phyloP scores from a whole-genome alignment of 2,113 vertebrate species.

The Rhineura floridana region DNA sequence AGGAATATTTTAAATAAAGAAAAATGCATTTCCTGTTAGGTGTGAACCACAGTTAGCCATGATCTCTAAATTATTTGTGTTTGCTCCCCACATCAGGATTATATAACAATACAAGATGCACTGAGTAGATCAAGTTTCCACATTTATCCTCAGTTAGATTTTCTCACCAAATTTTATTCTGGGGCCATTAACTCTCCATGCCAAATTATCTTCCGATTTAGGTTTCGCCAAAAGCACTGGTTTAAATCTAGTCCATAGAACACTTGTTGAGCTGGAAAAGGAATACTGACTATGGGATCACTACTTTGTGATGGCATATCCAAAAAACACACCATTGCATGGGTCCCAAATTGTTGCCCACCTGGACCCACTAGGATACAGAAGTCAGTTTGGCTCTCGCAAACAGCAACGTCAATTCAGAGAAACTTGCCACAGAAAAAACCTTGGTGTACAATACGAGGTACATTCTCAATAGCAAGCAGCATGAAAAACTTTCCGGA shows the following conservation, averaged over 20 bases:
- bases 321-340: neutral
- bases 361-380: neutral
- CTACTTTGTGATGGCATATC: neutral
- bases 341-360: neutral
- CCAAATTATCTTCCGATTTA: neutral
- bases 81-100: neutral
- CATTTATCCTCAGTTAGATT: neutral
- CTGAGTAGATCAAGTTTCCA: neutral
- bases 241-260: neutral
- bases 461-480: neutral
- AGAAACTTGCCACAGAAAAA: neutral
- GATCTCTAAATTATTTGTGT: neutral
- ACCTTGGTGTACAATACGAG: neutral
- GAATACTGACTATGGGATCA: too few species aligned
- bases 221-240: neutral
- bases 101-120: neutral
- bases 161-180: neutral
- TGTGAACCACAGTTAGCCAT: neutral
- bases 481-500: neutral
- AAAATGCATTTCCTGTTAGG: neutral
- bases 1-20: neutral
- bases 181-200: neutral
- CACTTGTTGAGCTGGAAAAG: neutral
- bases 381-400: neutral
- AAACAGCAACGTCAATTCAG: neutral